Evolutionary conservation across 2,888 invertebrate genomes (phyloP).

Genomic region (Troides oblongomaculatus): DNA sequence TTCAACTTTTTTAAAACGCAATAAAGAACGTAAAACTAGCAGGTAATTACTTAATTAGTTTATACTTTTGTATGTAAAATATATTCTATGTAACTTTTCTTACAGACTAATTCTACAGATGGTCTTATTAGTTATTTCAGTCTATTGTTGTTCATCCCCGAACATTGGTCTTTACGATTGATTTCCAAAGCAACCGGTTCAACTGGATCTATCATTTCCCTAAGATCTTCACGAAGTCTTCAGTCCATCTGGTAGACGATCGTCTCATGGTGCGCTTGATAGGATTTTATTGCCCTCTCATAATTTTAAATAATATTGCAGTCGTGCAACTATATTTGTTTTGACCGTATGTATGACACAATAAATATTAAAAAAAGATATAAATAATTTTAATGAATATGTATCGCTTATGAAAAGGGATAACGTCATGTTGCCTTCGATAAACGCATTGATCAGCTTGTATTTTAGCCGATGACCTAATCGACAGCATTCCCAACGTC

Average conservation of each 20-base stretch:
- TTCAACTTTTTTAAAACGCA: slow-evolving; percentile 16
- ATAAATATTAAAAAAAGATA: neutral
- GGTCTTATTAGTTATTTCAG: too few relatives aligned
- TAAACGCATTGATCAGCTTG: neutral
- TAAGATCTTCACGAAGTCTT: too few relatives aligned
- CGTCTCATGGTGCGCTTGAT: too few relatives aligned
- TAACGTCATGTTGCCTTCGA: neutral
- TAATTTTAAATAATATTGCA: neutral
- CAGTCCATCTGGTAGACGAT: too few relatives aligned
- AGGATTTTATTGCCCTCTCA: too few relatives aligned
- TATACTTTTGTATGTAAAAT: neutral
- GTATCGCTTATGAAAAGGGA: neutral
- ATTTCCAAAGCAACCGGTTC: too few relatives aligned
- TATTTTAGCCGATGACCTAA: slow-evolving; percentile 20
- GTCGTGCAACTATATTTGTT: neutral
- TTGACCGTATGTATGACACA: neutral
- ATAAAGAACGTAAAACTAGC: slow-evolving; percentile 2
- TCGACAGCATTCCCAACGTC: slow-evolving; percentile 1
- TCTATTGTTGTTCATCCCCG: too few relatives aligned
- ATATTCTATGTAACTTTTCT: too few relatives aligned
- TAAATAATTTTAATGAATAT: slow-evolving; percentile 1
- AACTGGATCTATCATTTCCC: too few relatives aligned
- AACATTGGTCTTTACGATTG: too few relatives aligned
- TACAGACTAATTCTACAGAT: too few relatives aligned
- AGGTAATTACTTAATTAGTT: slow-evolving; percentile 17